phyloP scores from a whole-genome alignment of 2,888 invertebrate species.

The Scaptomyza parva region DNA sequence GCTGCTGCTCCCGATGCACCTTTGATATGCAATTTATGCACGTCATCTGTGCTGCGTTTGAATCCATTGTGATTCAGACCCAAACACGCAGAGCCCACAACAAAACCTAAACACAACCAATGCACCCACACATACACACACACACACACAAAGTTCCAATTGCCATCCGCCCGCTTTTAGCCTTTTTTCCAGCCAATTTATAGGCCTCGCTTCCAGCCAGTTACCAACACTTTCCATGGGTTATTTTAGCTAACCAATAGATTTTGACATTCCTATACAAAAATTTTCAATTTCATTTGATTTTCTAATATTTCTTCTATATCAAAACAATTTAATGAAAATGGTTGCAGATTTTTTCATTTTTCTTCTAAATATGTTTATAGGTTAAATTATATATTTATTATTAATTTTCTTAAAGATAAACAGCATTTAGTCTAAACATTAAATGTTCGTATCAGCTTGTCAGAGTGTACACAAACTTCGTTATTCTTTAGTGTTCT shows the following conservation, averaged over 20 bases:
- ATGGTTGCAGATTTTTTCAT: neutral
- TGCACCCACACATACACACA: slow-evolving; percentile 24
- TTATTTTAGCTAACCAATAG: neutral
- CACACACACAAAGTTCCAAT: slow-evolving; percentile 10
- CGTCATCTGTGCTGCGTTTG: slow-evolving; percentile 64
- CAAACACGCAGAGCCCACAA: neutral
- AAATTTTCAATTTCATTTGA: neutral
- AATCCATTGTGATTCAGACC: slow-evolving; percentile 55
- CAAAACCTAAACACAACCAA: slow-evolving; percentile 52
- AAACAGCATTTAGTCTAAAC: no score
- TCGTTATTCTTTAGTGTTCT: slow-evolving; percentile 13
- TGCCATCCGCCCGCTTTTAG: slow-evolving; percentile 5
- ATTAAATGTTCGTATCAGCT: neutral
- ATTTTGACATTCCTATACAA: neutral
- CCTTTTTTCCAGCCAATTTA: slow-evolving; percentile 68
- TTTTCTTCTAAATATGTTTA: neutral
- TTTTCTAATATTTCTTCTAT: no score
- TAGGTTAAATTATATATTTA: no score
- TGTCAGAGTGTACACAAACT: slow-evolving; percentile 11
- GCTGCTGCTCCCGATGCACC: slow-evolving; percentile 60
- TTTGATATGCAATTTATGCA: slow-evolving; percentile 80
- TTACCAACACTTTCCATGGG: neutral
- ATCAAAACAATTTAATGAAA: no score
- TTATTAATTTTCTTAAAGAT: no score
- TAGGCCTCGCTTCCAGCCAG: slow-evolving; percentile 39